Evolutionary conservation across 2,113 vertebrate genomes (phyloP).

Genomic region (Indicator indicator): DNA sequence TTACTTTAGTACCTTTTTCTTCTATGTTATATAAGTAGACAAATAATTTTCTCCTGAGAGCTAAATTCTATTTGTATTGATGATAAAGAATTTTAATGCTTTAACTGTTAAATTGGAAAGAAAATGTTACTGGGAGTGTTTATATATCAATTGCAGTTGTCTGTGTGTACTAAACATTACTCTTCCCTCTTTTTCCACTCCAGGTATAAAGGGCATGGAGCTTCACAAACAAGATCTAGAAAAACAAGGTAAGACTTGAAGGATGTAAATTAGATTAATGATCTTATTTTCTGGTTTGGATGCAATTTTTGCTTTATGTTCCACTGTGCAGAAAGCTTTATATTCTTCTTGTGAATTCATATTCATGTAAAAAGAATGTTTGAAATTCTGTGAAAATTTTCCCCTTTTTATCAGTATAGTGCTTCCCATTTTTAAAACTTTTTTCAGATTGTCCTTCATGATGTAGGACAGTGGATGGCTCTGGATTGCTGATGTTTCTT

Average conservation of each 20-base stretch:
- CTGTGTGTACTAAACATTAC: neutral
- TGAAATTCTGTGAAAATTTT: neutral
- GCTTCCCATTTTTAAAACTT: neutral
- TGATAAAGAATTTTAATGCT: neutral
- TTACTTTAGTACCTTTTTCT: neutral
- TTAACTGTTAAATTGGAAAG: neutral
- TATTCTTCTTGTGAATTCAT: neutral
- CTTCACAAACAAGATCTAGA: neutral
- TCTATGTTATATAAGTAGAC: neutral
- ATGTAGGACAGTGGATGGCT: neutral
- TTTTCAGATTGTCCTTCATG: neutral
- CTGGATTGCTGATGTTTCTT: neutral
- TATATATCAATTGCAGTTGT: neutral
- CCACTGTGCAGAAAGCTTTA: neutral
- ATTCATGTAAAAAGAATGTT: neutral
- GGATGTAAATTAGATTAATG: neutral
- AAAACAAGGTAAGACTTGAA: conserved; percentile 17
- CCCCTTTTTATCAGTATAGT: neutral
- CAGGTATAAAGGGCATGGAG: neutral
- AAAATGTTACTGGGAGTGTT: neutral
- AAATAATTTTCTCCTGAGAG: neutral
- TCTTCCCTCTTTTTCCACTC: neutral
- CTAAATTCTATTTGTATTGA: neutral
- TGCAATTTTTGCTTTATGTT: neutral
- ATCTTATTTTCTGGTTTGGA: neutral